Conservation (phyloP, 1,140 invertebrate species). For the Caenorhabditis remanei region DNA sequence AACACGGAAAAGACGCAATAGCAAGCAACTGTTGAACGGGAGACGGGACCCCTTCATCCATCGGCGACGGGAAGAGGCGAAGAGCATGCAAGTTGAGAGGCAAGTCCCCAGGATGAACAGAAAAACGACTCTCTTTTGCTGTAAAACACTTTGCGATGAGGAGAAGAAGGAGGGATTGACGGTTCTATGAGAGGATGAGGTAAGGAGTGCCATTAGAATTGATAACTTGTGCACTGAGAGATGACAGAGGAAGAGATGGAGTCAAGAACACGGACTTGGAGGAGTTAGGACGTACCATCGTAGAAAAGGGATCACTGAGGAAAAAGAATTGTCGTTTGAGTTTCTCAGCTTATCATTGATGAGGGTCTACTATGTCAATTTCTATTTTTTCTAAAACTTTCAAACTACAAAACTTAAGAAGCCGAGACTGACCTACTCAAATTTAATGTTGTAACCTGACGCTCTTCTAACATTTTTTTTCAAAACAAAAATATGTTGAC, state of each 20-base stretch:
- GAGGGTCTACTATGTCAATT: too few species aligned
- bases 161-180: conserved; percentile 13
- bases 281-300: not conserved
- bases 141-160: conserved; percentile 49
- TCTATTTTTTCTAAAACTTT: too few species aligned
- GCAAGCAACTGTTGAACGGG: conserved; percentile 38
- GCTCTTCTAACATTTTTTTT: too few species aligned
- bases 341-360: too few species aligned
- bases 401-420: too few species aligned
- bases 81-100: conserved; percentile 44
- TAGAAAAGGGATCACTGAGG: too few species aligned
- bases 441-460: too few species aligned
- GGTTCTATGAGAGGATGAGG: not conserved
- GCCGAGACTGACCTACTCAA: too few species aligned
- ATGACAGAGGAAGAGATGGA: not conserved
- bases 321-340: too few species aligned
- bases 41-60: not conserved
- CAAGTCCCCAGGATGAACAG: conserved; percentile 9
- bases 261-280: not conserved
- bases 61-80: not conserved
- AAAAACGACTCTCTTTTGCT: conserved; percentile 46
- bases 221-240: conserved; percentile 27
- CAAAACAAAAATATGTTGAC: too few species aligned
- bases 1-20: conserved; percentile 1
- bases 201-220: not conserved